A percentile compares a stretch with the other conserved stretches of the same genome.
Evolutionary conservation across 2,113 vertebrate species (phyloP).

Genomic region (Xyrauchen texanus): DNA sequence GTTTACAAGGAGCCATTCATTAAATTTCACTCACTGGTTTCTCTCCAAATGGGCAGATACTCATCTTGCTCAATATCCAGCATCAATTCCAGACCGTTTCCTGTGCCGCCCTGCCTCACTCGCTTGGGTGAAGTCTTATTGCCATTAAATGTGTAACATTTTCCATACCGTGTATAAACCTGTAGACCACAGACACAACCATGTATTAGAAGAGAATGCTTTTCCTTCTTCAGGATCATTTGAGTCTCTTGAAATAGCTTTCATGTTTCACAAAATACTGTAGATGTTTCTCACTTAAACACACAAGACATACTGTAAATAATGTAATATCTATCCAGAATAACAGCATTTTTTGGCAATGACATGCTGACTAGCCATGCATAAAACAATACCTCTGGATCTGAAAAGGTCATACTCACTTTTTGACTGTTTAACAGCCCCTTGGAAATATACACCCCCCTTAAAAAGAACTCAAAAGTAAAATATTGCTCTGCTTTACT

Average conservation of each 20-base stretch:
- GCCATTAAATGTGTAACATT: constrained; percentile 98
- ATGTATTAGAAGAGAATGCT: not conserved
- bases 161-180: constrained; percentile 97
- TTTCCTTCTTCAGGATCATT: constrained; percentile 1
- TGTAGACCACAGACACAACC: constrained; percentile 58
- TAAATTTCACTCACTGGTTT: constrained; percentile 84
- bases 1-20: no score
- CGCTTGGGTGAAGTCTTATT: constrained; percentile 84
- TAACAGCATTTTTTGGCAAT: constrained; percentile 5
- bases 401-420: no score
- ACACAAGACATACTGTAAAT: no score
- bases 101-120: constrained; percentile 91
- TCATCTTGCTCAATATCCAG: constrained; percentile 98
- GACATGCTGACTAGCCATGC: not conserved
- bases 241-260: not conserved
- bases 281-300: not conserved
- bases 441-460: no score
- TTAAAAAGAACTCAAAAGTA: no score
- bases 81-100: constrained; percentile 97
- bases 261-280: not conserved
- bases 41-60: constrained; percentile 98
- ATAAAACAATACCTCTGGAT: no score
- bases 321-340: no score
- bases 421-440: no score
- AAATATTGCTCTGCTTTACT: no score